Conservation (phyloP, 2,888 invertebrate genomes). For the Helobdella robusta region DNA sequence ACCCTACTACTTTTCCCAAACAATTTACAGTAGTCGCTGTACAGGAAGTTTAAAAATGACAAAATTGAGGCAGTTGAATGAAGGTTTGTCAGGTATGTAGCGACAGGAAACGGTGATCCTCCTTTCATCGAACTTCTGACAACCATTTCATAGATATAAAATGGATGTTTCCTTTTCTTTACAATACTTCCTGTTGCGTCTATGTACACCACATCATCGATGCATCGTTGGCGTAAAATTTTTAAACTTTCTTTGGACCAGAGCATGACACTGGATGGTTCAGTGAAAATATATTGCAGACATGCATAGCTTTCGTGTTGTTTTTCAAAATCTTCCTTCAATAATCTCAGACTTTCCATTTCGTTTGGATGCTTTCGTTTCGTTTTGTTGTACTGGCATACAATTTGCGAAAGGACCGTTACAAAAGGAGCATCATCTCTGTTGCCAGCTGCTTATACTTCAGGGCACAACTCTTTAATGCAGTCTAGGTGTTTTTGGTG, state of each 20-base stretch:
- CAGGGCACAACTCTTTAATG: not conserved
- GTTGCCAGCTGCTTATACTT: not conserved
- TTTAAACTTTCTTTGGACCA: not conserved
- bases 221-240: not conserved
- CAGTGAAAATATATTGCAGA: too few species aligned
- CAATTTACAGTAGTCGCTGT: not conserved
- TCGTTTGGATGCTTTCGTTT: not conserved
- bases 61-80: not conserved
- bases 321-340: not conserved
- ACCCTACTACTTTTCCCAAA: not conserved
- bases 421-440: not conserved
- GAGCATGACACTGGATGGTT: not conserved
- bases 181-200: not conserved
- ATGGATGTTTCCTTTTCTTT: not conserved
- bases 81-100: not conserved
- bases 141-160: not conserved
- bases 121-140: not conserved
- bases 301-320: too few species aligned
- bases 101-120: not conserved
- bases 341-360: not conserved
- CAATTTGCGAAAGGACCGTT: not conserved
- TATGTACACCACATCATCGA: not conserved
- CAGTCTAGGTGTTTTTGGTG: not conserved
- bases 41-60: not conserved
- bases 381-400: not conserved